phyloP scores from a whole-genome alignment of 2,113 vertebrate genomes.

The Colinus virginianus region DNA sequence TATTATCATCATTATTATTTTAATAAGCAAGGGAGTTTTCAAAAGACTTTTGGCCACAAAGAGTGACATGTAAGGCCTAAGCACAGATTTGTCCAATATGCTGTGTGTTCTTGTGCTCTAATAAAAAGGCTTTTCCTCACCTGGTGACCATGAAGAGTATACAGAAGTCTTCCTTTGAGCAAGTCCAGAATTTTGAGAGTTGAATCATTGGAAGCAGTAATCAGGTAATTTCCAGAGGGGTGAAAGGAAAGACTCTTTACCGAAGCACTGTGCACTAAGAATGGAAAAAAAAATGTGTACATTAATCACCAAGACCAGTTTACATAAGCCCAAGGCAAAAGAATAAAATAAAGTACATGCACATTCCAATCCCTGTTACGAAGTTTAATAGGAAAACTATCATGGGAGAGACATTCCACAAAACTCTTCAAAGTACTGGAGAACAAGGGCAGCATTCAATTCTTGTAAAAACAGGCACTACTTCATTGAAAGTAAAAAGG shows the following conservation, averaged over 20 bases:
- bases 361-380: slow-evolving; percentile 6
- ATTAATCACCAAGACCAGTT: neutral
- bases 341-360: neutral
- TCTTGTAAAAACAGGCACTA: slow-evolving; percentile 12
- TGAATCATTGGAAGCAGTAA: slow-evolving; percentile 94
- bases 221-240: slow-evolving; percentile 89
- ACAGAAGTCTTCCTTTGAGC: slow-evolving; percentile 92
- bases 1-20: fast-evolving
- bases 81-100: neutral
- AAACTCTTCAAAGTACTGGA: slow-evolving; percentile 11
- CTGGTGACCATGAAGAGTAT: slow-evolving; percentile 96
- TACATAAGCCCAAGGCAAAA: slow-evolving; percentile 21
- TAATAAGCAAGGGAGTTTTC: neutral
- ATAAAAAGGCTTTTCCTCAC: slow-evolving; percentile 75
- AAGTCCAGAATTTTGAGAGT: slow-evolving; percentile 96
- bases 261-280: slow-evolving; percentile 88
- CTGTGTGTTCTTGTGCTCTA: neutral
- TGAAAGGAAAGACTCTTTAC: slow-evolving; percentile 96
- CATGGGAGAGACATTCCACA: neutral
- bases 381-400: slow-evolving; percentile 27
- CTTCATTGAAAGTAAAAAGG: neutral
- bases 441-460: slow-evolving; percentile 15
- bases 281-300: neutral
- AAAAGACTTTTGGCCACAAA: neutral
- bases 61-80: neutral